Conservation (phyloP, 2,888 invertebrate species). For the Sminthurinus aureus region DNA sequence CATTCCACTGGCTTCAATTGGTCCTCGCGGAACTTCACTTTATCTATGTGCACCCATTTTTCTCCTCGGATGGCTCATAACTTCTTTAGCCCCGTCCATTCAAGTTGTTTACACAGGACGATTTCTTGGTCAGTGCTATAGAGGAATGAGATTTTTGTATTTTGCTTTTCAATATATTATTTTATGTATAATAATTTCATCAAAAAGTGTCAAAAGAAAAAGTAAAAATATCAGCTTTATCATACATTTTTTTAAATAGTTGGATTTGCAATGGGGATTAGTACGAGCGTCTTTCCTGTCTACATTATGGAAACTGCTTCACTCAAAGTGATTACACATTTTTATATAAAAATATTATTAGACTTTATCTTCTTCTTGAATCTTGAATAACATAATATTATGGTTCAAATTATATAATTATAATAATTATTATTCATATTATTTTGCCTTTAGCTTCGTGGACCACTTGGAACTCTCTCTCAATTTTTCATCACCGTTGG, state of each 20-base stretch:
- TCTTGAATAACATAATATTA: constrained; percentile 15
- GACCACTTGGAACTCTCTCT: constrained; percentile 54
- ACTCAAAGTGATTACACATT: no score
- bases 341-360: no score
- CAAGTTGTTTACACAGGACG: constrained; percentile 46
- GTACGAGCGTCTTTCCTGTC: constrained; percentile 47
- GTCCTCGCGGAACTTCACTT: constrained; percentile 52
- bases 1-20: constrained; percentile 46
- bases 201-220: neutral
- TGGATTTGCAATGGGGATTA: constrained; percentile 53
- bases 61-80: constrained; percentile 51
- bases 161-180: no score
- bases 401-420: neutral
- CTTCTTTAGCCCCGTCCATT: constrained; percentile 46
- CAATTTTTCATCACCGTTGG: constrained; percentile 56
- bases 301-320: constrained; percentile 56
- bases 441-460: constrained; percentile 34
- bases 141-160: no score
- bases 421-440: neutral
- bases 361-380: no score
- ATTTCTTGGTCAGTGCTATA: constrained; percentile 43
- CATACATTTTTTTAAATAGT: constrained; percentile 38
- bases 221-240: neutral
- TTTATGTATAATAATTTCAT: neutral
- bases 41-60: constrained; percentile 47